Evolutionary conservation across 2,797 vertebrate genomes (phyloP).

Genomic region (Clarias pachynema): DNA sequence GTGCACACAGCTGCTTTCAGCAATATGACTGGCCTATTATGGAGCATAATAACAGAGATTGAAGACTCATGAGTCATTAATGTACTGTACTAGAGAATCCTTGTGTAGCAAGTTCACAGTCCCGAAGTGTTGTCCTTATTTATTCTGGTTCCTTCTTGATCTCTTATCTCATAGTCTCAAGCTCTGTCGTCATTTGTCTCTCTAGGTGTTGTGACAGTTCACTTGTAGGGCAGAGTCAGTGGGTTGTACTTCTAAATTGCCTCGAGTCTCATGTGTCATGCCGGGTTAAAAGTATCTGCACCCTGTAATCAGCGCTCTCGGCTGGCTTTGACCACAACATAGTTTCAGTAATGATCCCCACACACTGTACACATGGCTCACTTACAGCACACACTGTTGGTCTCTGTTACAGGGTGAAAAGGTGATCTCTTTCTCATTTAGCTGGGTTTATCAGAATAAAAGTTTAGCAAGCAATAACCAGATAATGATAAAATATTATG

Average conservation of each 20-base stretch:
- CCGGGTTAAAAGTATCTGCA: constrained; percentile 61
- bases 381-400: not conserved
- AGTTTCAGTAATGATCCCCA: constrained; percentile 63
- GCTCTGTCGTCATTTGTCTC: constrained; percentile 11
- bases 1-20: constrained; percentile 46
- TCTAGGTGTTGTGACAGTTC: not conserved
- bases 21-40: constrained; percentile 9
- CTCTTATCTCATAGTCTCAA: constrained; percentile 1
- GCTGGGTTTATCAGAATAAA: not conserved
- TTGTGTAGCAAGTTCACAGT: constrained; percentile 36
- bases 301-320: constrained; percentile 70
- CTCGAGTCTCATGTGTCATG: constrained; percentile 51
- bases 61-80: constrained; percentile 42
- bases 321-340: constrained; percentile 70
- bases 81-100: constrained; percentile 4
- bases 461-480: not conserved
- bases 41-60: constrained; percentile 13
- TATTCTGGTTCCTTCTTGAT: constrained; percentile 1
- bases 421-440: not conserved
- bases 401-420: not conserved
- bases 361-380: constrained; percentile 55
- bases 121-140: not conserved
- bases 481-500: not conserved
- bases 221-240: constrained; percentile 1
- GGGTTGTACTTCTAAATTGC: not conserved